Conservation (phyloP, 2,888 invertebrate species). For the Parnassius mnemosyne region DNA sequence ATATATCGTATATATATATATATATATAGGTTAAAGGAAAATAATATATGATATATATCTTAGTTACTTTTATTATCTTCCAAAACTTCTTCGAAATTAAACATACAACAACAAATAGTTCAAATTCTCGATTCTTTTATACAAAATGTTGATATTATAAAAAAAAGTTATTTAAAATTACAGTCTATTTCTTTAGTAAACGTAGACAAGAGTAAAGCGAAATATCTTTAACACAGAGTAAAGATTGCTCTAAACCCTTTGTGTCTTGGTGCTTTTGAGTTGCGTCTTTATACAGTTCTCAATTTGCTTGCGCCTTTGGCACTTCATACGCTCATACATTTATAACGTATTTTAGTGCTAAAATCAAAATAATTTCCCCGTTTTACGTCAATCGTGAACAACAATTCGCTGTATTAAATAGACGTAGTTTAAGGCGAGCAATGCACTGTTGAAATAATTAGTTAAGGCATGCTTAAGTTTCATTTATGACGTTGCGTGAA, state of each 20-base stretch:
- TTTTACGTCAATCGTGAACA: constrained; percentile 16
- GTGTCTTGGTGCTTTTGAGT: not conserved
- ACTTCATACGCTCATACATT: not conserved
- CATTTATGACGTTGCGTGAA: constrained; percentile 22
- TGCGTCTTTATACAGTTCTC: not conserved
- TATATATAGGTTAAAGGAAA: too few relatives aligned
- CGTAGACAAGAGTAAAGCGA: not conserved
- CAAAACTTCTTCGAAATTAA: too few relatives aligned
- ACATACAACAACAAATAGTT: too few relatives aligned
- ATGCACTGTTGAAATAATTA: constrained; percentile 49
- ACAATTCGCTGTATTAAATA: constrained; percentile 48
- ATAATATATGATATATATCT: too few relatives aligned
- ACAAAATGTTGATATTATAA: too few relatives aligned
- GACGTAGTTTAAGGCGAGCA: constrained; percentile 46
- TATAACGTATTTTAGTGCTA: constrained; percentile 1
- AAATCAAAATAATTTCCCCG: constrained; percentile 41
- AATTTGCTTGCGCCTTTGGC: not conserved
- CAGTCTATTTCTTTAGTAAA: not conserved
- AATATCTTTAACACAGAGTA: not conserved
- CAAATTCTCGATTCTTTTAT: too few relatives aligned
- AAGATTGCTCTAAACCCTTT: not conserved
- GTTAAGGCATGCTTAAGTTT: constrained; percentile 51
- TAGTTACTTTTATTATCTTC: too few relatives aligned
- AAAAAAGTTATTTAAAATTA: not conserved
- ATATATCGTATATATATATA: too few relatives aligned